Evolutionary conservation across 2,797 vertebrate species (phyloP).

Genomic region (Microcaecilia unicolor): DNA sequence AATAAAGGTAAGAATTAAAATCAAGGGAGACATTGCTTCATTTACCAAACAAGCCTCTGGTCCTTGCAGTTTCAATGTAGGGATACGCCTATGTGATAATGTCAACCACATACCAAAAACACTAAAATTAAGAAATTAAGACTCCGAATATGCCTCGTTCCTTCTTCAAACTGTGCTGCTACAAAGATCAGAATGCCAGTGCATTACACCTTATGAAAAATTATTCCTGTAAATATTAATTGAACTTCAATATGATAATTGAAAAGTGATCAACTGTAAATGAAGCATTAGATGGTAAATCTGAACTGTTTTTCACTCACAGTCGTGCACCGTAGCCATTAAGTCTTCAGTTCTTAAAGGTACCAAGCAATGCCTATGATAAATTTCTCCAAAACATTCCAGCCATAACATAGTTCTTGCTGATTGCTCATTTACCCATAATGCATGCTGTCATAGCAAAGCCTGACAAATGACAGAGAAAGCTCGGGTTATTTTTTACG

Average conservation of each 20-base stretch:
- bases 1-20: too few species aligned
- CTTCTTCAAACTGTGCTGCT: too few species aligned
- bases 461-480: constrained; percentile 63
- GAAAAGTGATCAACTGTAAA: constrained; percentile 49
- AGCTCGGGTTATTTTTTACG: constrained; percentile 73
- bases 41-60: too few species aligned
- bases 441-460: constrained; percentile 75
- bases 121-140: too few species aligned
- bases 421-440: constrained; percentile 83
- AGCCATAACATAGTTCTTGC: constrained; percentile 77
- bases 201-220: neutral
- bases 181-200: neutral
- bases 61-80: too few species aligned
- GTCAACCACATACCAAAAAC: too few species aligned
- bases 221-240: constrained; percentile 34
- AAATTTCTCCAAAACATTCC: constrained; percentile 72
- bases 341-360: constrained; percentile 72
- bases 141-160: too few species aligned
- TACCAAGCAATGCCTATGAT: constrained; percentile 72
- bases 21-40: too few species aligned
- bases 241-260: constrained; percentile 34
- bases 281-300: constrained; percentile 65
- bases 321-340: constrained; percentile 70
- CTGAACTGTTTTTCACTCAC: constrained; percentile 58
- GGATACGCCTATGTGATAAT: too few species aligned